Evolutionary conservation across 2,888 invertebrate species (phyloP), one percentile per base, ranked within the genome.

Genomic region (Cheilosia impressa): DNA sequence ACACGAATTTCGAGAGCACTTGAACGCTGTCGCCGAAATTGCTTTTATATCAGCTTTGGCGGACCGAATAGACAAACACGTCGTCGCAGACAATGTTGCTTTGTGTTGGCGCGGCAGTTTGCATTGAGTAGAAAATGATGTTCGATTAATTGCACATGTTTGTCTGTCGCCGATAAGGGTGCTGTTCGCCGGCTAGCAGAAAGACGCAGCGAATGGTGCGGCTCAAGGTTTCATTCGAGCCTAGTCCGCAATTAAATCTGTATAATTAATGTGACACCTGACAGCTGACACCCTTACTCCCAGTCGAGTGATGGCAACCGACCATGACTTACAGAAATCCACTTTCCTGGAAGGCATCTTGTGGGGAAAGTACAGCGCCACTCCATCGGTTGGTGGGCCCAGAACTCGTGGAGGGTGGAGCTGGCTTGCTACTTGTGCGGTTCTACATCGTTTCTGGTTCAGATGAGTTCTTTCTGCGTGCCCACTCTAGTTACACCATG

Each of bases 51-150:
- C 47, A 57, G 38, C 10, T 53, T 57, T 58, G 9, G 27, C 19
- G 45, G 24, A 22, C 27, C 9, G 31, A 19, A 22, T n/a, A n/a
- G n/a, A 41, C 9, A n/a, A 27, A 7, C 9, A 72, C 31, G 45
- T n/a, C 60, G 41, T 15, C 34, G 10, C 34, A 34, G 34, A 34
- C 10, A 10, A 10, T 34, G 15, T 22, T 63, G 45, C 47, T 78
- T 58, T 63, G 60, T 19, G 60, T 45, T 69, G 55, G 47, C 53
- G 22, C 27, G 1, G 10, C 38, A 10, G 22, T 53, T 63, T 38
- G 10, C 15, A 68, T 45, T 79, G 65, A 84, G 83, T 84, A 65
- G 69, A 69, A 69, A 75, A 75, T 58, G 69, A 53, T 84, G 83
- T 84, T 84, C 34, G 10, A 65, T 60, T 84, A 79, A 84, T 79